phyloP scores from a whole-genome alignment of 2,797 vertebrate species.

The Acrossocheilus wenchowensis region DNA sequence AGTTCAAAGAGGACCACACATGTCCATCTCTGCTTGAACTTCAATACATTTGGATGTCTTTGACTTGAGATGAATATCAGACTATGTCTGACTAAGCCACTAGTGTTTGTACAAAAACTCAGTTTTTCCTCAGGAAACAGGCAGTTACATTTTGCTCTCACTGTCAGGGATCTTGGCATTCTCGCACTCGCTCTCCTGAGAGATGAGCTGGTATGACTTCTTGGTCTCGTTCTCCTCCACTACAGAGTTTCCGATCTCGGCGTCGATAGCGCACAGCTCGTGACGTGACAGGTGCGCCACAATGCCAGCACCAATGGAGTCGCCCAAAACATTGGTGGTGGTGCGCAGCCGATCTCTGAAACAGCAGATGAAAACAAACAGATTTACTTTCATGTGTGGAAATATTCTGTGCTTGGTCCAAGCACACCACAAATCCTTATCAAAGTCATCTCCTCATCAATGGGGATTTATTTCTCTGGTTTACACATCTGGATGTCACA shows the following conservation, averaged over 20 bases:
- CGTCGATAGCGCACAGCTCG: constrained; percentile 85
- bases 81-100: constrained; percentile 15
- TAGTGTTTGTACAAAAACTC: constrained; percentile 32
- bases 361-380: constrained; percentile 18
- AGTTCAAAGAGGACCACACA: neutral
- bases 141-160: constrained; percentile 93
- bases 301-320: constrained; percentile 95
- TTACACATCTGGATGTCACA: constrained; percentile 18
- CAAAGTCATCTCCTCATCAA: constrained; percentile 9
- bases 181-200: constrained; percentile 85
- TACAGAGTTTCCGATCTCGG: constrained; percentile 88
- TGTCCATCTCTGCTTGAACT: neutral
- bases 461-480: neutral
- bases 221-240: constrained; percentile 91
- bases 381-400: neutral
- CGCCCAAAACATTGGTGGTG: constrained; percentile 93
- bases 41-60: constrained; percentile 15
- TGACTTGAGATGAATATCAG: constrained; percentile 29
- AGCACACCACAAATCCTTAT: neutral
- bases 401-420: neutral
- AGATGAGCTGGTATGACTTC: constrained; percentile 90
- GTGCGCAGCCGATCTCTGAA: constrained; percentile 93
- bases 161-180: constrained; percentile 83
- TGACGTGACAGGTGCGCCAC: constrained; percentile 93
- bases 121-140: constrained; percentile 14